Base-by-base conservation (phyloP, 2,797 vertebrate species). In the Falco biarmicus region DNA sequence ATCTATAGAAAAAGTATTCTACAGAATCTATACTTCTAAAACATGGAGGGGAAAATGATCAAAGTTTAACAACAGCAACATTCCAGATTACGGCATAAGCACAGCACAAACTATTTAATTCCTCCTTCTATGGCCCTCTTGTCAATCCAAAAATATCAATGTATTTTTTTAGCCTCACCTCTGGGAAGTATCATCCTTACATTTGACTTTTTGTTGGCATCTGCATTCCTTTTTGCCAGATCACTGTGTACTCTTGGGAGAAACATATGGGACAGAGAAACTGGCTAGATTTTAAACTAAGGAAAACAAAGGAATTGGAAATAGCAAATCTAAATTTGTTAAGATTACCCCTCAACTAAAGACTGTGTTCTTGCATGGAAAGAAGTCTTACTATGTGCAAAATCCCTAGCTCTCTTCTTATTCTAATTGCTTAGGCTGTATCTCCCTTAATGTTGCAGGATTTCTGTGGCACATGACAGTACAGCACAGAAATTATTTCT, bases 391-490 rank as follows among this genome's bases (percentile, higher is more conserved):
- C 32, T 24, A 50, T 5, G 7, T 34, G 26, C 14, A 74, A 81
- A 77, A 75, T 53, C 9, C 74, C 51, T 54, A 59, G 2, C 7
- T 86, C 18, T 54, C 43, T 45, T 59, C 7, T 71, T 92, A 50
- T 43, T 53, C 10, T 57, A 8, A 29, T 56, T 83, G 15, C 6
- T 53, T 18, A n/a, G 22, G 5, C 11, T 74, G 10, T 15, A 25
- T n/a, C 43, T 76, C 25, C 28, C 16, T 53, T 68, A 74, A 70
- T 24, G 10, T 21, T 57, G 64, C 75, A 85, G 6, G n/a, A 53
- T 15, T 65, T 68, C 25, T 26, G 14, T 28, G 18, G 22, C 34
- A 87, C 0, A 0, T n/a, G 13, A 45, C 15, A n/a, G 15, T 15
- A 10, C 11, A 75, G 32, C 18, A 70, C 13, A 57, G n/a, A 79